Evolutionary conservation across 2,888 invertebrate genomes (phyloP), one percentile per base, ranked within the genome.

Genomic region (Temnothorax rugatulus): DNA sequence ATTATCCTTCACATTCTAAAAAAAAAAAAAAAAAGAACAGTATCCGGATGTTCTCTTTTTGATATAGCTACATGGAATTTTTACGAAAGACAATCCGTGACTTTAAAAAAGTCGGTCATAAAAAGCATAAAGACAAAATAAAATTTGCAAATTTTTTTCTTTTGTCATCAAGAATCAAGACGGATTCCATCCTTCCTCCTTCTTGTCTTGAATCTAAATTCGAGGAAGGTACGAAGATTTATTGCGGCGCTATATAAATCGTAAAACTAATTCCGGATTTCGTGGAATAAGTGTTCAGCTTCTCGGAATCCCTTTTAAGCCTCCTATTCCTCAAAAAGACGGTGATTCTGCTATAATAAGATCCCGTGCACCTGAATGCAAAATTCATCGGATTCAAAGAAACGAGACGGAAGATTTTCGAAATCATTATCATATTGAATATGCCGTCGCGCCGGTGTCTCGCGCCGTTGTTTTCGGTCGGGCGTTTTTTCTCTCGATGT

Each of bases 1-100:
- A 68, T n/a, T 38, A 44, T 13, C 57, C 69, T 79, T 69, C 44
- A 21, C 54, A 44, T 69, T 79, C 21, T 21, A 34, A 57, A 79
- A 47, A 34, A 21, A 57, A 79, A 47, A 34, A 21, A 29, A 29
- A 29, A 47, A 47, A 21, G 15, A 50, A 50, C 21, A 44, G 38
- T n/a, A 63, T 63, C 54, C 57, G 41, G 21, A 50, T 44, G 52
- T 66, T 1, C 41, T 29, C 15, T 47, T n/a, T 34, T 61, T 13
- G 15, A 4, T 21, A 18, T 47, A 54, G n/a, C 13, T 7, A 2
- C 8, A 21, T 15, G 52, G 0, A n/a, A 21, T 25, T 38, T 25
- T 59, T 15, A 29, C 18, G 8, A 13, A 3, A 0, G 25, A 59
- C 5, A 11, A 15, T 73, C 8, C 8, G 13, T 8, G 25, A 73